Conservation (phyloP, 2,113 vertebrate species). For the Climacteris rufus region DNA sequence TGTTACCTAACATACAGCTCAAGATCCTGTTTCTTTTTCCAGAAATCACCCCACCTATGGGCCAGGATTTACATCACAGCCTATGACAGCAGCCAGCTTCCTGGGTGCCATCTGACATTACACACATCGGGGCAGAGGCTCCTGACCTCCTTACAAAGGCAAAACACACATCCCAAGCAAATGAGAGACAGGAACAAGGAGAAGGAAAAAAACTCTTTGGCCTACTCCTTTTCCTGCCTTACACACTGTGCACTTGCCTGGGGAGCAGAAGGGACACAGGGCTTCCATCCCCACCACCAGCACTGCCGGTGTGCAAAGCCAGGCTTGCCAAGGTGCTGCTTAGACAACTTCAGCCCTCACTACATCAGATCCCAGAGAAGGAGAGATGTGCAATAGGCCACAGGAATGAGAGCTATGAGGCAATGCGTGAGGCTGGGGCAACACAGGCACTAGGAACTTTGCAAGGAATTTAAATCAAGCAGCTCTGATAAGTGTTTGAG, state of each 20-base stretch:
- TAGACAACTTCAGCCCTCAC: background rate
- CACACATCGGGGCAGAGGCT: background rate
- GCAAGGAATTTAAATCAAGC: background rate
- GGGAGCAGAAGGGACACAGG: background rate
- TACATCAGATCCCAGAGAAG: background rate
- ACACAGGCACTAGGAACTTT: background rate
- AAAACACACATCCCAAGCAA: background rate
- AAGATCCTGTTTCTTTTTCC: background rate
- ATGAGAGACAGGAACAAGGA: background rate
- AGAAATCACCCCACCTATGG: background rate
- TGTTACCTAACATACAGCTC: background rate
- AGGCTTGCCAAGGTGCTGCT: background rate
- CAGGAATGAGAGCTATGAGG: background rate
- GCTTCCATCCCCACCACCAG: background rate
- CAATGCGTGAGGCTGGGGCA: fast-evolving
- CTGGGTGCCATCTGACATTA: background rate
- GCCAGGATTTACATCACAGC: background rate
- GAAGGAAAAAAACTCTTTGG: background rate
- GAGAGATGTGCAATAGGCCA: background rate
- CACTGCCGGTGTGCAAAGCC: background rate
- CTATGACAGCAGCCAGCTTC: background rate
- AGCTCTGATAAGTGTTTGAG: background rate
- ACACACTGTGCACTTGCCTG: background rate
- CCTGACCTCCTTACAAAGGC: background rate
- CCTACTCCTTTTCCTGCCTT: background rate